A percentile compares a stretch with the other conserved stretches of the same genome.
These are phyloP conservation scores for Drosophila hydei DNA, from an alignment of 1,140 invertebrate species.

Conservation along the genomic window DNA sequence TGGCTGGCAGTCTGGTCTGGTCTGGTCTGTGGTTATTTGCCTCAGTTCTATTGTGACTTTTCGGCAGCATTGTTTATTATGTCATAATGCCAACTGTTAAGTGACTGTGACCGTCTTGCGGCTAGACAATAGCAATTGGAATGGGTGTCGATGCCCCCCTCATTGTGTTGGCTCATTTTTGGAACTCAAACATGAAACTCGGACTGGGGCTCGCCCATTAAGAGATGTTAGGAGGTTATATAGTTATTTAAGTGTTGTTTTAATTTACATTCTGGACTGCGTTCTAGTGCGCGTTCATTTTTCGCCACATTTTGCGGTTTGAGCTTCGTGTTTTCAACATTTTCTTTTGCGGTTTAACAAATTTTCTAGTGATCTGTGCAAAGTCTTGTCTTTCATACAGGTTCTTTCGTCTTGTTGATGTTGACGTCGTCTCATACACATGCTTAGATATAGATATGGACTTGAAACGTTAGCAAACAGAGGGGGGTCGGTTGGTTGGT, in stretches of 20 bases:
- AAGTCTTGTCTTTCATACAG: conserved; percentile 73
- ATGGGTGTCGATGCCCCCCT: conserved; percentile 44
- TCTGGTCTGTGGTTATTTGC: neutral
- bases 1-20: neutral
- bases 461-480: conserved; percentile 71
- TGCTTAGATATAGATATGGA: conserved; percentile 78
- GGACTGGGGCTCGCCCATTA: conserved; percentile 54
- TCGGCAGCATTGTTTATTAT: conserved; percentile 64
- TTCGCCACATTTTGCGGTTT: conserved; percentile 46
- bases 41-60: conserved; percentile 11
- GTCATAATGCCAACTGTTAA: conserved; percentile 77
- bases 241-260: conserved; percentile 73
- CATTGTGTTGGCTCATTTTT: conserved; percentile 27
- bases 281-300: conserved; percentile 13
- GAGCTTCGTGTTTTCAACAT: conserved; percentile 71
- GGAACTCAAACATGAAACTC: conserved; percentile 13
- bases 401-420: conserved; percentile 58
- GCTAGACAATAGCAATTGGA: conserved; percentile 29
- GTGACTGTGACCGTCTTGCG: conserved; percentile 69
- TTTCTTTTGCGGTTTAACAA: conserved; percentile 76
- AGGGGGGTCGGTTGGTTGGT: conserved; percentile 30
- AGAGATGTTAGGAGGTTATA: conserved; percentile 58
- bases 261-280: conserved; percentile 59
- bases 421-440: conserved; percentile 60
- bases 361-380: conserved; percentile 69